Conservation (phyloP, 2,797 vertebrate genomes). For the Gouania willdenowi region DNA sequence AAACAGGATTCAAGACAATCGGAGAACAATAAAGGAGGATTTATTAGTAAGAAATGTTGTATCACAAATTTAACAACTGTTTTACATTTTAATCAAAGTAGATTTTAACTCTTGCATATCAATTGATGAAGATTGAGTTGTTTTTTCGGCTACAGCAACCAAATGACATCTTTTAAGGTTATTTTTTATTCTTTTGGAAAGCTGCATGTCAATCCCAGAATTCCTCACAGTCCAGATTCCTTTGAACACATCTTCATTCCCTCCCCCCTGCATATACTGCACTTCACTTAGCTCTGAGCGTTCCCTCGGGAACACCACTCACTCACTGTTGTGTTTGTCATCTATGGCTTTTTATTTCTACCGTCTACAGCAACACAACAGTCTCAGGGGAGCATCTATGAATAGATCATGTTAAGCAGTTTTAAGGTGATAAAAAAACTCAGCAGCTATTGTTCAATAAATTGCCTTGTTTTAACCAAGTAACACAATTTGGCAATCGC, state of each 20-base stretch:
- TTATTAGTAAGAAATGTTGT: too few relatives aligned
- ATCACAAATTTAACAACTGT: too few relatives aligned
- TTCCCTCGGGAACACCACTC: conserved; percentile 11
- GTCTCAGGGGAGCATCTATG: conserved; percentile 22
- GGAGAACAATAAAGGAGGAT: too few relatives aligned
- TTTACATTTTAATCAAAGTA: too few relatives aligned
- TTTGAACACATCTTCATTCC: conserved; percentile 1
- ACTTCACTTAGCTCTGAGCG: conserved; percentile 4
- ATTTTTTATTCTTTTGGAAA: not conserved
- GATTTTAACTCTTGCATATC: too few relatives aligned
- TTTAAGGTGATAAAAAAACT: conserved; percentile 17
- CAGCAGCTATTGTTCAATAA: not conserved
- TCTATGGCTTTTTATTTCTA: conserved; percentile 13
- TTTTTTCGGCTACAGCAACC: too few relatives aligned
- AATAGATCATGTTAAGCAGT: conserved; percentile 17
- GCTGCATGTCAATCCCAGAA: not conserved
- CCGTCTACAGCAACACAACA: not conserved
- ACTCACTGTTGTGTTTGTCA: conserved; percentile 17
- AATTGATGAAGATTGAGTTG: too few relatives aligned
- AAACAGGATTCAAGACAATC: too few relatives aligned
- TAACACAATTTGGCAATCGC: too few relatives aligned
- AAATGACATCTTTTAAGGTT: not conserved
- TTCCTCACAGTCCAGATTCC: conserved; percentile 8
- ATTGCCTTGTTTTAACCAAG: too few relatives aligned
- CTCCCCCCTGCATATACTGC: not conserved